Conservation (phyloP, 2,888 invertebrate species). For the Dryobota labecula region DNA sequence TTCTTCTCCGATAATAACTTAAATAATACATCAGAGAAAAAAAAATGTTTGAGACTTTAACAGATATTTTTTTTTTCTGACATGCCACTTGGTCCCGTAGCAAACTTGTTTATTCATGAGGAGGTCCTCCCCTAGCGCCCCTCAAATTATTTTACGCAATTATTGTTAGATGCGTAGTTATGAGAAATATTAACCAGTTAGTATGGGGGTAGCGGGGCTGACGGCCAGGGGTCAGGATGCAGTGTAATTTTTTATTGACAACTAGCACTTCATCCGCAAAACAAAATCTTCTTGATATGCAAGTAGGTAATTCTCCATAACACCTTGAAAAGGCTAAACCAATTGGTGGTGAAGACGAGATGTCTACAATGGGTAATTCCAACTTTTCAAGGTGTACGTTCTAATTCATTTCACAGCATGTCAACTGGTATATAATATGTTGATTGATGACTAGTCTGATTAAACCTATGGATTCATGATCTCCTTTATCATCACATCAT, state of each 20-base stretch:
- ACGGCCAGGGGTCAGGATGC: neutral
- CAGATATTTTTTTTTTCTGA: neutral
- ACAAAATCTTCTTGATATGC: too few species aligned
- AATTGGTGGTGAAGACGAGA: conserved; percentile 41
- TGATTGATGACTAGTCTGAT: conserved; percentile 28
- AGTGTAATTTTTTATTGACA: too few species aligned
- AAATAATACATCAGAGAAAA: too few species aligned
- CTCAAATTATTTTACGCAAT: neutral
- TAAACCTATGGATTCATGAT: neutral
- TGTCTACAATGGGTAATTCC: conserved; percentile 29
- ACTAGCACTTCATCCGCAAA: too few species aligned
- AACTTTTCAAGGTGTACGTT: conserved; percentile 47
- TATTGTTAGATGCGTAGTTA: neutral
- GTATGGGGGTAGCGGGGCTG: neutral
- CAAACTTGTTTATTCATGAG: neutral
- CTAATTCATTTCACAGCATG: conserved; percentile 33
- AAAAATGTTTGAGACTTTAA: neutral
- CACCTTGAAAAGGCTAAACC: conserved; percentile 29
- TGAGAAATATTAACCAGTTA: neutral
- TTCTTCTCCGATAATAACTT: too few species aligned
- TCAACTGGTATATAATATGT: neutral
- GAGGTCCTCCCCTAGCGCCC: neutral
- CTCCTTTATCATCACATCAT: conserved; percentile 29
- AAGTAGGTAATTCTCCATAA: neutral
- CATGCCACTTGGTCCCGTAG: too few species aligned